Evolutionary conservation across 1,140 invertebrate genomes (phyloP), one percentile per base, ranked within the genome.

Genomic region (Brachionus plicatilis): DNA sequence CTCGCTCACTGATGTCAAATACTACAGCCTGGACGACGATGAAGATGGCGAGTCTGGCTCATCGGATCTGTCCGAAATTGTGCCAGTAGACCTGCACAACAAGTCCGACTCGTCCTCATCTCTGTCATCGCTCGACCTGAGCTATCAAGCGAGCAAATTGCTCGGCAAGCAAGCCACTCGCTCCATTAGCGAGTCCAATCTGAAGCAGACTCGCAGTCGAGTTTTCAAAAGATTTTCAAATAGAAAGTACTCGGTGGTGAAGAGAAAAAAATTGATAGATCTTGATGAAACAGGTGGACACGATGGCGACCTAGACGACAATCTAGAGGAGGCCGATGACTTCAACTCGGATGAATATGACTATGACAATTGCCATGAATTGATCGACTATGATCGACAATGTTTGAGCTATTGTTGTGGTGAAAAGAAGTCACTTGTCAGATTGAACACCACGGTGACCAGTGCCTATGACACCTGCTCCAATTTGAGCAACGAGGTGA

Each of bases 401-500:
- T 9, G 8, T 20, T 17, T 60, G 5, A 9, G 2, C 7, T 65
- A 53, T 80, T 20, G 9, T 27, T 41, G 50, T 41, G 14, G 14
- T 53, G 37, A 33, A 8, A 60, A 65, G 2, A 68, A 82, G 27
- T 43, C 12, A 9, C 20, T 33, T 17, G 1, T 9, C 27, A 82
- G 65, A 66, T 41, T 68, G 50, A 65, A 82, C 60, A 68, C 20
- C n/a, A 82, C 79, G 9, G 50, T 20, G n/a, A 82, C 79, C 29
- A 82, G 79, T 82, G 79, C 79, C 17, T 82, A 82, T 29, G 79
- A 82, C 37, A 82, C 79, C 2, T 82, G 79, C 11, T 82, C 79
- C 11, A 65, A 82, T 82, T 68, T 82, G 6, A 82, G 79, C 37
- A 60, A 82, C 50, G 72, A 68, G 33, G 29, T 80, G 47, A 80